Conservation (phyloP, 2,888 invertebrate species). For the Autographa pulchrina region DNA sequence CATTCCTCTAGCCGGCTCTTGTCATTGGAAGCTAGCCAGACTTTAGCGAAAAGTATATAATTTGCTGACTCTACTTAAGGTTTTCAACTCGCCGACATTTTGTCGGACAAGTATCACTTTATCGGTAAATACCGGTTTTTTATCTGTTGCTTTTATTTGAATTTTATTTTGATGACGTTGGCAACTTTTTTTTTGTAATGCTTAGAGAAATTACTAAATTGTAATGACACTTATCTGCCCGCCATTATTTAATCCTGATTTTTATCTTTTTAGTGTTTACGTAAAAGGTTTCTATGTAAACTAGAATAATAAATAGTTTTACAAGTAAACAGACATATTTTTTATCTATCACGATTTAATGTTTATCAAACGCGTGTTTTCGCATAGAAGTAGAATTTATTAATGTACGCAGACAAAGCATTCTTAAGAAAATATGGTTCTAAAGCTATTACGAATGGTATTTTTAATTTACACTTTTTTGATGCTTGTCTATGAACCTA, state of each 20-base stretch:
- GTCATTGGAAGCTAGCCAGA: constrained; percentile 63
- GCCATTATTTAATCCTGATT: not conserved
- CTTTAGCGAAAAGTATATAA: constrained; percentile 55
- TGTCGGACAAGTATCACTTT: constrained; percentile 26
- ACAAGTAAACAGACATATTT: not conserved
- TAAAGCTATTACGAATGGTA: too few relatives aligned
- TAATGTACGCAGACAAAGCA: too few relatives aligned
- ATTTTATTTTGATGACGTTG: constrained; percentile 1
- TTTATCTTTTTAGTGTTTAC: not conserved
- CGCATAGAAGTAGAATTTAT: too few relatives aligned
- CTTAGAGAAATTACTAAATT: too few relatives aligned
- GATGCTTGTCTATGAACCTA: too few relatives aligned
- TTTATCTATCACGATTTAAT: constrained; percentile 4
- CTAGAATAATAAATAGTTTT: too few relatives aligned
- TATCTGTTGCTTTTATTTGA: constrained; percentile 34
- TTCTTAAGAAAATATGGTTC: too few relatives aligned
- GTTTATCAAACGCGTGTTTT: not conserved
- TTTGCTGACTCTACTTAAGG: constrained; percentile 54
- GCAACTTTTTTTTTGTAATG: constrained; percentile 25
- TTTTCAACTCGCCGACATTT: constrained; percentile 51
- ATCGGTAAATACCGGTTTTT: constrained; percentile 51
- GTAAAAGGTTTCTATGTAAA: not conserved
- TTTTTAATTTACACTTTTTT: too few relatives aligned
- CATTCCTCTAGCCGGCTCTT: constrained; percentile 45
- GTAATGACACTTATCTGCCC: not conserved